Evolutionary conservation across 2,888 invertebrate genomes (phyloP).

Genomic region (Zhuqinia jingwanae): DNA sequence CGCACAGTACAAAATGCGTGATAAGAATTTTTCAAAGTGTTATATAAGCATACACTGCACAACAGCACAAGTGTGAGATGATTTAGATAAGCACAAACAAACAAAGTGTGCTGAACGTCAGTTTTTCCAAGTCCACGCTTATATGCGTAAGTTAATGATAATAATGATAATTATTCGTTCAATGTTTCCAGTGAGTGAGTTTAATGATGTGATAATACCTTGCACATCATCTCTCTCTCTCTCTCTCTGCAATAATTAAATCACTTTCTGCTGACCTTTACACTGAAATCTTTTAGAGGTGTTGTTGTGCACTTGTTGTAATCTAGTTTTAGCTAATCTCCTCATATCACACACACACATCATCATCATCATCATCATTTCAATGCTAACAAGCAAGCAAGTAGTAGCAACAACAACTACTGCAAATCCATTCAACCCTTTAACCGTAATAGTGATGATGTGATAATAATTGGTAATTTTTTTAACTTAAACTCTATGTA

Average conservation of each 20-base stretch:
- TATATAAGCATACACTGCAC: too few relatives aligned
- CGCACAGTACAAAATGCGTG: too few relatives aligned
- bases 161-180: neutral
- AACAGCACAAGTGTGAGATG: too few relatives aligned
- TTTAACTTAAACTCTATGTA: neutral
- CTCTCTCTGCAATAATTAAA: neutral
- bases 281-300: neutral
- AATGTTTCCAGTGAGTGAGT: constrained; percentile 62
- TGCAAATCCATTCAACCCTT: neutral
- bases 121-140: too few relatives aligned
- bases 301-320: neutral
- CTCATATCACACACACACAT: too few relatives aligned
- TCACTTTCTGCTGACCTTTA: constrained; percentile 47
- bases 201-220: constrained; percentile 40
- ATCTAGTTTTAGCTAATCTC: constrained; percentile 55
- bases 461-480: constrained; percentile 7
- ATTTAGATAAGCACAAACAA: neutral
- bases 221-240: too few relatives aligned
- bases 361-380: too few relatives aligned
- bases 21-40: too few relatives aligned
- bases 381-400: neutral
- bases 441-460: constrained; percentile 10
- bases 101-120: too few relatives aligned
- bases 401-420: neutral
- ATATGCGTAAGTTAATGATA: neutral